Evolutionary conservation across 1,140 invertebrate genomes (phyloP).

Genomic region (Chrysomallon squamiferum): DNA sequence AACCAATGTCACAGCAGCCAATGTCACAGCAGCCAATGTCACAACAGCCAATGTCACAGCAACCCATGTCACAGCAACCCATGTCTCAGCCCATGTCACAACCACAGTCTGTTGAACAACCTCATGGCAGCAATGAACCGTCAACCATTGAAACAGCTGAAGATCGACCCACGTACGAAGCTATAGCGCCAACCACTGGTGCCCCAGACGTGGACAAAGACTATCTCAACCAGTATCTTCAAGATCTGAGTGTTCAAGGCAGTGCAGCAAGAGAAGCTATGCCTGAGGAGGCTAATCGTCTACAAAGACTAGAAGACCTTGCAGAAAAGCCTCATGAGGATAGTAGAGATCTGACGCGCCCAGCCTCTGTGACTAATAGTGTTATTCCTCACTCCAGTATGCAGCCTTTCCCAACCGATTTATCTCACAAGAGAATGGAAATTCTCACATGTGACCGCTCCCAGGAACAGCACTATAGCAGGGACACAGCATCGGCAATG

Average conservation of each 20-base stretch:
- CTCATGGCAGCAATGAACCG: constrained; percentile 6
- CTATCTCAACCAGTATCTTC: constrained; percentile 51
- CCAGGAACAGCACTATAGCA: constrained; percentile 30
- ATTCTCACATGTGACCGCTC: constrained; percentile 39
- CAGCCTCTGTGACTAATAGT: constrained; percentile 2
- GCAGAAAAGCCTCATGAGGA: constrained; percentile 31
- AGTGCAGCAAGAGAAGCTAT: constrained; percentile 14
- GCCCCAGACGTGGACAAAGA: constrained; percentile 50
- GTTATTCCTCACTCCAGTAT: constrained; percentile 19
- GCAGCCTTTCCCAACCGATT: constrained; percentile 21
- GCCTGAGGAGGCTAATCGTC: constrained; percentile 21
- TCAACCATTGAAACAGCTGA: too few relatives aligned
- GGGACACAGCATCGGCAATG: constrained; percentile 25
- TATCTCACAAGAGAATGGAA: constrained; percentile 51
- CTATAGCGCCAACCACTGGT: background rate
- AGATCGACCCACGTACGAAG: too few relatives aligned
- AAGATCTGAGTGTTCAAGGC: constrained; percentile 24
- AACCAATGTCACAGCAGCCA: background rate
- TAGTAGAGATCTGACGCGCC: constrained; percentile 15
- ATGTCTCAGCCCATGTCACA: constrained; percentile 1
- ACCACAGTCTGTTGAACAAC: background rate
- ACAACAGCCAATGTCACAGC: constrained; percentile 14
- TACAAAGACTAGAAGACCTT: constrained; percentile 27
- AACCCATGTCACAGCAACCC: constrained; percentile 5
- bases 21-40: constrained; percentile 14